These are phyloP conservation scores for Passer montanus DNA, from an alignment of 2,113 vertebrate genomes.

Conservation along the genomic window DNA sequence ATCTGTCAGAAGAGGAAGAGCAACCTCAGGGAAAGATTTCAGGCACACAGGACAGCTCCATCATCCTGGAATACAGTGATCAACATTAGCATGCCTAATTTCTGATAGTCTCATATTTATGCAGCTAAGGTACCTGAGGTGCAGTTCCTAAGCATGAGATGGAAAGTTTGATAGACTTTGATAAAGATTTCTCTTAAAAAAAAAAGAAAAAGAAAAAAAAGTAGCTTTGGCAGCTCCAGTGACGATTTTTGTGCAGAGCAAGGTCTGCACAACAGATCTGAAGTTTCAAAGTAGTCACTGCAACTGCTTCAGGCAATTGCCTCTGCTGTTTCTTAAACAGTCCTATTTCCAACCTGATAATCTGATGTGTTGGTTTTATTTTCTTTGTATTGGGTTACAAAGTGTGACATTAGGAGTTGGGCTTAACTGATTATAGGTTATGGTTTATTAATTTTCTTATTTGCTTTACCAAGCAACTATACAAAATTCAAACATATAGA, in stretches of 20 bases:
- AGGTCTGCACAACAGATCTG: background rate
- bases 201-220: too few species aligned
- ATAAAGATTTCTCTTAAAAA: background rate
- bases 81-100: background rate
- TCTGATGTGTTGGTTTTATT: background rate
- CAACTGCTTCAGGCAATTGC: background rate
- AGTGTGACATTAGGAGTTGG: background rate
- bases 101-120: background rate
- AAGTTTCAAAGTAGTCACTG: background rate
- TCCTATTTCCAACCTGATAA: background rate
- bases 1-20: background rate
- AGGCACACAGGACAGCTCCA: background rate
- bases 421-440: background rate
- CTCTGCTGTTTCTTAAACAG: background rate
- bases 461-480: background rate
- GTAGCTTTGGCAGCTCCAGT: background rate
- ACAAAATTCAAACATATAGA: background rate
- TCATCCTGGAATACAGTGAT: background rate
- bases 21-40: background rate
- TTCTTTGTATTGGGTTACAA: background rate
- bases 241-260: background rate
- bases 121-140: background rate
- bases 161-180: background rate
- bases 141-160: background rate
- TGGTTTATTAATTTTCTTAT: background rate